Base-by-base conservation (phyloP, 2,113 vertebrate species). In the Perca fluviatilis region DNA sequence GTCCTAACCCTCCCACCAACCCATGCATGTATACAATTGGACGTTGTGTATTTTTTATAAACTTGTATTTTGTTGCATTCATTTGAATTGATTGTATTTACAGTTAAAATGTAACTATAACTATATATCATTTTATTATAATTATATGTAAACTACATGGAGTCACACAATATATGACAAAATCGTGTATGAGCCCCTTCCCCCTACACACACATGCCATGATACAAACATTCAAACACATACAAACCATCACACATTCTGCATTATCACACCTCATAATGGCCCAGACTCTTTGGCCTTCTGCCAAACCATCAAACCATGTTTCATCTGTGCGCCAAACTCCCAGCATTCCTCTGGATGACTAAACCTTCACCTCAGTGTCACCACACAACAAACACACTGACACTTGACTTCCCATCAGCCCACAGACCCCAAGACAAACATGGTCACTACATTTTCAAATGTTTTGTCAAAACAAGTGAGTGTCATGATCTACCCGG, bases 261-360 rank as follows among this genome's bases (percentile, higher is more conserved):
- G 9, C 40, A 40, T 40, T 47, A 56, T 57, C 74, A 43, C 80
- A 86, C 47, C n/a, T 69, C 64, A 51, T 19, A 51, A 71, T n/a
- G 43, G 19, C 40, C 56, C 16, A 21, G 23, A 46, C 18, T 21
- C 25, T 19, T 60, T 58, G 79, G 53, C 53, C 54, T 64, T 51
- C 54, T 67, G 71, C 79, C 79, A 83, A 61, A 83, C 80, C 77
- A 13, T 61, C 77, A 40, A 40, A 40, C 40, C 40, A n/a, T n/a
- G 27, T 77, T 84, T 79, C 61, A 78, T 67, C 73, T 77, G 25
- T 40, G 57, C 2, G 11, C 49, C 62, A 72, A 71, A 71, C 66
- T 73, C 75, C 43, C 54, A 72, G 61, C 54, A 25, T 63, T 77
- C 50, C 85, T 80, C n/a, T 50, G 25, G 19, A 62, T 76, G 71